These are phyloP conservation scores for Myopa tessellatipennis DNA, from an alignment of 2,888 invertebrate species.

Conservation along the genomic window DNA sequence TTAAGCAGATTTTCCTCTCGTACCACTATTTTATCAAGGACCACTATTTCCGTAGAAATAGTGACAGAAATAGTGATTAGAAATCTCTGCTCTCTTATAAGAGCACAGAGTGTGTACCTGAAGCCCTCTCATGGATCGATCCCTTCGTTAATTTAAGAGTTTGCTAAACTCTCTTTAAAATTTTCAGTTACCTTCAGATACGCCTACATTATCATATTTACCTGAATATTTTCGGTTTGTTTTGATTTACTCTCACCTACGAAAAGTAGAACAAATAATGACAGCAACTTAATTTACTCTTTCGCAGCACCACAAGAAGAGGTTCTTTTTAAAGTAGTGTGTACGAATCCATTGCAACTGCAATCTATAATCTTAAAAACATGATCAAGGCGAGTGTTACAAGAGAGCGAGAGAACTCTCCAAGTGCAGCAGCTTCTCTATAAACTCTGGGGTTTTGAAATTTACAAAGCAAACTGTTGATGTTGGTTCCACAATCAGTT, in stretches of 20 bases:
- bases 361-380: background rate
- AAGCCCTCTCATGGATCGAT: background rate
- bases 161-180: background rate
- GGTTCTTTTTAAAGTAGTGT: too few species aligned
- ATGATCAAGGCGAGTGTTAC: background rate
- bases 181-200: background rate
- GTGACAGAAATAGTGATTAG: too few species aligned
- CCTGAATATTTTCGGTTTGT: conserved; percentile 5
- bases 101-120: too few species aligned
- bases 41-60: too few species aligned
- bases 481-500: background rate
- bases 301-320: too few species aligned
- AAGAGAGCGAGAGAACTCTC: background rate
- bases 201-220: background rate
- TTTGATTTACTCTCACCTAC: conserved; percentile 9
- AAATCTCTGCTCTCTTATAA: too few species aligned
- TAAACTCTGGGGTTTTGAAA: background rate
- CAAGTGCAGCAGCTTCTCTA: background rate
- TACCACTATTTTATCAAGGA: too few species aligned
- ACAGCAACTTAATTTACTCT: background rate
- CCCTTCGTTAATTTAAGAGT: conserved; percentile 5
- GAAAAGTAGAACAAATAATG: background rate
- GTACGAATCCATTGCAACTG: too few species aligned
- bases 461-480: background rate
- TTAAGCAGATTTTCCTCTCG: too few species aligned